These are phyloP conservation scores for Oreochromis niloticus DNA, from an alignment of 2,113 vertebrate species.

Conservation along the genomic window DNA sequence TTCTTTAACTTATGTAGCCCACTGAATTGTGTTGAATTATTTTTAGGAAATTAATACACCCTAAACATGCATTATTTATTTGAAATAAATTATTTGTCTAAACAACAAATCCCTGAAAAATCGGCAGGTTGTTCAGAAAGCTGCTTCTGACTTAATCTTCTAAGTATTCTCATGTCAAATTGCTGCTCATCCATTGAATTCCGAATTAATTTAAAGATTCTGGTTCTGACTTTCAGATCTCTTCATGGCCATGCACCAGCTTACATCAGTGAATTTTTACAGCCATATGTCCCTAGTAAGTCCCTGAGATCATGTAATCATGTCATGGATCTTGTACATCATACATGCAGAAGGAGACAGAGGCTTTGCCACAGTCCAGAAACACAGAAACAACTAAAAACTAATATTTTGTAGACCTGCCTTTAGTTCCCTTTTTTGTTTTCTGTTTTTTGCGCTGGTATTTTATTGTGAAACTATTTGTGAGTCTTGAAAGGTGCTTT, in stretches of 20 bases:
- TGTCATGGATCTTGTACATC: neutral
- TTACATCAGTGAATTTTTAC: neutral
- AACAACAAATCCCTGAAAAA: neutral
- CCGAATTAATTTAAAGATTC: neutral
- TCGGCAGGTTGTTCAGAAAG: neutral
- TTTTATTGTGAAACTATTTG: too few species aligned
- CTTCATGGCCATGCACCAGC: neutral
- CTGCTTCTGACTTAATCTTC: neutral
- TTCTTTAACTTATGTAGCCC: neutral
- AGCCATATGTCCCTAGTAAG: neutral
- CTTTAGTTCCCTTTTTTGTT: too few species aligned
- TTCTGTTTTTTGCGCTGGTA: too few species aligned
- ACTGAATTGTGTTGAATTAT: neutral
- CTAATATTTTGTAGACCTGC: too few species aligned
- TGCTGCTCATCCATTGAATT: neutral
- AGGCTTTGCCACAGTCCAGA: too few species aligned
- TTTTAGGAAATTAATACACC: neutral
- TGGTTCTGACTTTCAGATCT: neutral
- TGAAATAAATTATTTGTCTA: neutral
- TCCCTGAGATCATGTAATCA: neutral
- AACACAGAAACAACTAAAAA: too few species aligned
- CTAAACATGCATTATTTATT: neutral
- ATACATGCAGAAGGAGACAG: too few species aligned
- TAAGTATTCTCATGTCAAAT: neutral
- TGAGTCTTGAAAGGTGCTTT: too few species aligned